A percentile compares a stretch with the other conserved stretches of the same genome.
Conservation (phyloP, 2,113 vertebrate species). For the Lepisosteus osseus region DNA sequence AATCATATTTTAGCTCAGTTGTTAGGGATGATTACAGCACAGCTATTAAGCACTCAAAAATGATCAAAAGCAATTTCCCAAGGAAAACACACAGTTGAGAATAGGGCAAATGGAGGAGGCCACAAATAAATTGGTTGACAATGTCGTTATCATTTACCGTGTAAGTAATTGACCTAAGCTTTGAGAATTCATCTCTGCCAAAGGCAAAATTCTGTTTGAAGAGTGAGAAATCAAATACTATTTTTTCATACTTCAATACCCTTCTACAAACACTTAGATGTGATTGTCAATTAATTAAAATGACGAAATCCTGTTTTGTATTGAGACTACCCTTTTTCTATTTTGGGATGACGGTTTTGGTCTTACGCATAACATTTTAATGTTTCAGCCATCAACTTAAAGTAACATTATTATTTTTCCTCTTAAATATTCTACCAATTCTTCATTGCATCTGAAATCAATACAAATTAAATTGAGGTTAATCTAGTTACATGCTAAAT, state of each 20-base stretch:
- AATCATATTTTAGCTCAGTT: conserved; percentile 21
- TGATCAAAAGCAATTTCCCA: conserved; percentile 41
- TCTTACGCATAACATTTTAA: too few relatives aligned
- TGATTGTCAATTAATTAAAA: conserved; percentile 56
- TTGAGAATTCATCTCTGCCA: conserved; percentile 34
- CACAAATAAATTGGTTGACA: conserved; percentile 58
- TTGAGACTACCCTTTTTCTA: not conserved
- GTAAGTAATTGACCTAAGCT: conserved; percentile 57
- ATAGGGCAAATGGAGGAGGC: conserved; percentile 46
- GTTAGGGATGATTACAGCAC: conserved; percentile 53
- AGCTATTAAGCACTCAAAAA: conserved; percentile 48
- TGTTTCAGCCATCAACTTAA: too few relatives aligned
- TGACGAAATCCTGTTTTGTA: conserved; percentile 30
- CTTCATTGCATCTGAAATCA: not conserved
- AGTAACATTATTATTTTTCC: not conserved
- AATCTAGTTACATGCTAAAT: too few relatives aligned
- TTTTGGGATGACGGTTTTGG: not conserved
- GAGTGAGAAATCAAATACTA: conserved; percentile 22
- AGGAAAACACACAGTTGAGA: conserved; percentile 45
- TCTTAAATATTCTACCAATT: not conserved
- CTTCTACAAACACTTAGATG: conserved; percentile 34
- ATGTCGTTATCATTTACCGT: conserved; percentile 54
- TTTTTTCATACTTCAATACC: not conserved
- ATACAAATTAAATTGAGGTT: not conserved
- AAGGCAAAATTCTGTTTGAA: conserved; percentile 31